Conservation (phyloP, 1,140 invertebrate species). For the Papilio xuthus region DNA sequence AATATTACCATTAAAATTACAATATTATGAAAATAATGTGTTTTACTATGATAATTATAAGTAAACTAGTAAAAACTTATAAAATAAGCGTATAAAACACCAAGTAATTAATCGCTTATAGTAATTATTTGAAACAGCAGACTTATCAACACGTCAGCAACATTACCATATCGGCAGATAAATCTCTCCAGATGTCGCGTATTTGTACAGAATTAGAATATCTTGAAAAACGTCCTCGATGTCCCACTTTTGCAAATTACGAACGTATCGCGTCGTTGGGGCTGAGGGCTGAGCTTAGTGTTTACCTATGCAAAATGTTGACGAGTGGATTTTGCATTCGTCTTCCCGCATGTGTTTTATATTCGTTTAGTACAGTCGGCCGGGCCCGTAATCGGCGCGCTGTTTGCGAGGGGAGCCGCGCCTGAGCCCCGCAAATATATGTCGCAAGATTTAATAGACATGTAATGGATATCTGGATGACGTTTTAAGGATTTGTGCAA, state of each 20-base stretch:
- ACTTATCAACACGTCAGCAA: neutral
- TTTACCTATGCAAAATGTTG: constrained; percentile 80
- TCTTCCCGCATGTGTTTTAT: constrained; percentile 80
- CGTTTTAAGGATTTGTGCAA: constrained; percentile 82
- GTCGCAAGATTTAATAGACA: constrained; percentile 82
- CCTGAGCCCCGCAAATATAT: constrained; percentile 79
- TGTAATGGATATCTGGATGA: constrained; percentile 82
- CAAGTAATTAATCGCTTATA: neutral
- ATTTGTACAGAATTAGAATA: constrained; percentile 28
- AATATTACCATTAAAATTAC: no score
- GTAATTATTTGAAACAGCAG: neutral
- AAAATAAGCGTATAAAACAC: neutral
- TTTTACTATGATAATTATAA: no score
- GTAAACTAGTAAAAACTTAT: no score
- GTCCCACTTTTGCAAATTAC: constrained; percentile 32
- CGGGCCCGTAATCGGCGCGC: constrained; percentile 76
- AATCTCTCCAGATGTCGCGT: constrained; percentile 12
- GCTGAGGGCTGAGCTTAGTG: constrained; percentile 62
- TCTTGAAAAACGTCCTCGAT: constrained; percentile 28
- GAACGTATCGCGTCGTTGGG: constrained; percentile 44
- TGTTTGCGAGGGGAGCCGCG: constrained; percentile 79
- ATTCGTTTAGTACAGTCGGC: constrained; percentile 80
- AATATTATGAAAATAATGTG: no score
- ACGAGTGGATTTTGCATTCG: constrained; percentile 77
- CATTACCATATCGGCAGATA: neutral